phyloP scores from a whole-genome alignment of 2,113 vertebrate species.

The Ochotona princeps region DNA sequence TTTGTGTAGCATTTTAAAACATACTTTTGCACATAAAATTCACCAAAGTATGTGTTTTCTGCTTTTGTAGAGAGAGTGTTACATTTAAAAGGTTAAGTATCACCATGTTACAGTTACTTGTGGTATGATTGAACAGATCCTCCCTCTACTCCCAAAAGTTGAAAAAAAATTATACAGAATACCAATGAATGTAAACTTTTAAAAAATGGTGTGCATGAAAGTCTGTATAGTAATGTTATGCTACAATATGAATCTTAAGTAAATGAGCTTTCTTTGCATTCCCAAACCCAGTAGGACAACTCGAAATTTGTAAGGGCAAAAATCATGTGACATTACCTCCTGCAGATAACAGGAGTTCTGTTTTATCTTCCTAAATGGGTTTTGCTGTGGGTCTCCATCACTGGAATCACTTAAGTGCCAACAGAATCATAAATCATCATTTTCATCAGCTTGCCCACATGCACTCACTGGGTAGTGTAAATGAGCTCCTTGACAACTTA shows the following conservation, averaged over 20 bases:
- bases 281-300: background rate
- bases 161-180: background rate
- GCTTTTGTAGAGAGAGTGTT: background rate
- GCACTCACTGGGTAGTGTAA: conserved; percentile 48
- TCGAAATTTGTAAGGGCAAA: conserved; percentile 52
- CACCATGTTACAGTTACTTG: background rate
- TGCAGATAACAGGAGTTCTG: background rate
- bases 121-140: background rate
- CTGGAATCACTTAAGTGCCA: conserved; percentile 13
- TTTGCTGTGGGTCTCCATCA: conserved; percentile 56
- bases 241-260: conserved; percentile 27
- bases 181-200: background rate
- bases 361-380: conserved; percentile 57
- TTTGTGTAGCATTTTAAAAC: background rate
- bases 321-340: background rate
- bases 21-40: background rate
- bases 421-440: conserved; percentile 59
- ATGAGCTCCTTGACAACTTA: conserved; percentile 70
- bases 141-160: no score
- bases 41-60: background rate
- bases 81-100: background rate
- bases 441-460: conserved; percentile 53
- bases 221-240: background rate
- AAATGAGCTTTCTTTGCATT: conserved; percentile 49
- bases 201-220: background rate